These are phyloP conservation scores for Syngnathoides biaculeatus DNA, from an alignment of 2,113 vertebrate genomes.

Conservation along the genomic window DNA sequence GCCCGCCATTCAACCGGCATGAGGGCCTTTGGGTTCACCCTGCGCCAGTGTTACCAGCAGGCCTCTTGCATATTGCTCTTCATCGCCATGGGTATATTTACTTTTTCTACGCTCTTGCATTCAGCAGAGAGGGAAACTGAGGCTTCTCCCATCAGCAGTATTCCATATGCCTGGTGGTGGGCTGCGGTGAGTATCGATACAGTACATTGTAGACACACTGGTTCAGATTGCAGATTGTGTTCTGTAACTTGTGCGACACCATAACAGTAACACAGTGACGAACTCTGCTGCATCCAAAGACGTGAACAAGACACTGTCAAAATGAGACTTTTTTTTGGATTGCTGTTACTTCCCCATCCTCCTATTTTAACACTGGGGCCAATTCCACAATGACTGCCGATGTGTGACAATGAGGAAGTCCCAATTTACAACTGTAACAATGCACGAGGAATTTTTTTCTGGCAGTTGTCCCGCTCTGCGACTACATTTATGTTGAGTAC, in stretches of 20 bases:
- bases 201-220: too few species aligned
- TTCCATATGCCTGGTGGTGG: constrained; percentile 83
- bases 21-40: constrained; percentile 81
- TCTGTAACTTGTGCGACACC: too few species aligned
- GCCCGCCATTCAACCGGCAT: constrained; percentile 81
- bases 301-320: too few species aligned
- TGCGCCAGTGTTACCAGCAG: constrained; percentile 81
- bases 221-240: too few species aligned
- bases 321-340: not conserved
- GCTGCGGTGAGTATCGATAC: constrained; percentile 75
- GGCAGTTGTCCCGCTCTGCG: too few species aligned
- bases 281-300: too few species aligned
- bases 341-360: not conserved
- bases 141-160: constrained; percentile 79
- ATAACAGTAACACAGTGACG: too few species aligned
- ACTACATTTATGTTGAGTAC: too few species aligned
- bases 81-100: constrained; percentile 82
- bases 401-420: not conserved
- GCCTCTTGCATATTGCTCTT: constrained; percentile 82
- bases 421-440: too few species aligned
- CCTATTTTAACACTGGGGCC: not conserved
- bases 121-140: constrained; percentile 78
- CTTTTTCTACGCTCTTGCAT: constrained; percentile 82
- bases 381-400: not conserved
- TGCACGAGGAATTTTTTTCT: too few species aligned